Conservation (phyloP, 2,113 vertebrate species). For the Maccullochella peelii region DNA sequence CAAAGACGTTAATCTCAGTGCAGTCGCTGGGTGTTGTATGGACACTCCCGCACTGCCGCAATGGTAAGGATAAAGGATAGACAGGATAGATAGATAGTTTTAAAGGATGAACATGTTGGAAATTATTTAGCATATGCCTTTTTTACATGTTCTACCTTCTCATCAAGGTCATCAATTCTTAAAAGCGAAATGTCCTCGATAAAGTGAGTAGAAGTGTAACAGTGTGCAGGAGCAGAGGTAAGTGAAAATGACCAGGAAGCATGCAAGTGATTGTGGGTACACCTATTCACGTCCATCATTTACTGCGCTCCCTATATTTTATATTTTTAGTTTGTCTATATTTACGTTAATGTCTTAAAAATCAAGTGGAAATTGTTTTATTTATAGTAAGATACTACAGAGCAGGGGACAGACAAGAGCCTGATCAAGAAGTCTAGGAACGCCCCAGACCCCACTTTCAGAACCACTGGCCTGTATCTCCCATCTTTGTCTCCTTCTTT, state of each 20-base stretch:
- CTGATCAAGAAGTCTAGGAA: not conserved
- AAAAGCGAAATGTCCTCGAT: too few species aligned
- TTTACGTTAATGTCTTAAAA: not conserved
- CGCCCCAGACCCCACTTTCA: not conserved
- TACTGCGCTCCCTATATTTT: not conserved
- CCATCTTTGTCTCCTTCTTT: not conserved
- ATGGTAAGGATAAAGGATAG: too few species aligned
- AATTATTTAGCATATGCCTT: not conserved
- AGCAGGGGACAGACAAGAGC: not conserved
- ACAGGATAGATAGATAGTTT: too few species aligned
- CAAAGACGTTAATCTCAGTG: too few species aligned
- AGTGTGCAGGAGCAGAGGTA: not conserved
- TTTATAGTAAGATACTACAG: not conserved
- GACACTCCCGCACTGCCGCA: too few species aligned
- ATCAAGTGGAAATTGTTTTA: not conserved
- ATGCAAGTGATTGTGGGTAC: not conserved
- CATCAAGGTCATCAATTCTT: not conserved
- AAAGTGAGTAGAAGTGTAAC: not conserved
- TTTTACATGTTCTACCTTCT: not conserved
- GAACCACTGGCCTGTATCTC: not conserved
- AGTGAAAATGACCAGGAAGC: not conserved
- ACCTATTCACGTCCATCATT: not conserved
- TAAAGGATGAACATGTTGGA: not conserved
- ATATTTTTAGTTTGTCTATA: not conserved
- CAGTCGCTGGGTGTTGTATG: too few species aligned